Evolutionary conservation across 2,888 invertebrate genomes (phyloP), one percentile per base, ranked within the genome.

Genomic region (Drosophila nigritarsus): DNA sequence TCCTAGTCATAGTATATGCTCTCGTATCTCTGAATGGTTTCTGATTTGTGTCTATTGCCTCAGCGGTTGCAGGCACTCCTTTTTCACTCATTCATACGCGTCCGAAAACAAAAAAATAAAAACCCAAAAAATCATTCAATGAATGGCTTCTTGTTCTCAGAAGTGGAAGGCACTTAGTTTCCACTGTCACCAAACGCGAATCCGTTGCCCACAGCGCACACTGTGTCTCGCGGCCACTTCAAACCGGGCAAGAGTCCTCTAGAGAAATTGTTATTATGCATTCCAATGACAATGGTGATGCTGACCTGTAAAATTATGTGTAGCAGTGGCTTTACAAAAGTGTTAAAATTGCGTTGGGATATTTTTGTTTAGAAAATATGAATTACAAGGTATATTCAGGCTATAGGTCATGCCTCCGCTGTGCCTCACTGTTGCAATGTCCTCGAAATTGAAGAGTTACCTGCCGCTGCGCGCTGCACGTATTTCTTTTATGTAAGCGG

Each of bases 281-380:
- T n/a, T n/a, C 50, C 34, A 18, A 27, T 38, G 62, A 81, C 86
- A 83, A 86, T 78, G 59, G 65, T 50, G 61, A 67, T 65, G 67
- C 72, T 72, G 77, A 75, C 70, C 82, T 55, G 45, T 59, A 74
- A 72, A 90, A 87, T 84, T 65, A 90, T 87, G 63, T 53, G 20
- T 65, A 59, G 53, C 62, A 59, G 56, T 60, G 34, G 51, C 45
- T 6, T 27, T 68, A 87, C 86, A 87, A 87, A 87, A 87, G 90
- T 87, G 90, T 90, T 87, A 89, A 87, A 71, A 69, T 82, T 84
- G 68, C 72, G 80, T 90, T 76, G 69, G 76, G 71, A 76, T 79
- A 82, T 87, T 73, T 8, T n/a, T 84, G 90, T 87, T 87, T 90
- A 49, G 88, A 59, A 90, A 87, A 90, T 87, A 87, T 90, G 87